Base-by-base conservation (phyloP, 2,113 vertebrate genomes). In the Calypte anna region DNA sequence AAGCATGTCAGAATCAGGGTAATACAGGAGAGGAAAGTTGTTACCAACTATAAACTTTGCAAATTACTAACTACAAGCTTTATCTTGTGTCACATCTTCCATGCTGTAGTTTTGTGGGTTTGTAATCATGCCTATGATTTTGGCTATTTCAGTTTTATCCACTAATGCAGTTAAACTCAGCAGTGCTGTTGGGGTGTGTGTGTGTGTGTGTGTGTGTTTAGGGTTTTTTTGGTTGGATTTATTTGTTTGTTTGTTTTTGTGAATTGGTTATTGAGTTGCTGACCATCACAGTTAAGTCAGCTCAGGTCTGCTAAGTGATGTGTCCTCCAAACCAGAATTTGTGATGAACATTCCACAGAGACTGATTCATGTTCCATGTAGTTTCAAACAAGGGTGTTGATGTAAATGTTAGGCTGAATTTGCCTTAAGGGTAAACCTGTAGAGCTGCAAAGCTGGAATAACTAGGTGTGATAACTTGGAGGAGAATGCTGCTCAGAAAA, bases 401-500 rank as follows among this genome's bases (percentile, higher is more conserved):
- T 95, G 69, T 91, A 95, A 94, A 44, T 84, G 70, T 31, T 23
- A 44, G 73, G 20, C 7, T 88, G 69, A 63, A 31, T 82, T 91
- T 89, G 78, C 81, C 84, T 78, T 82, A 27, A 36, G 66, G 61
- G 28, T 86, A 85, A 89, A 79, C 28, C 58, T 1, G 4, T 23
- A 70, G 31, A 70, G 23, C 74, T 92, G 87, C 27, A 89, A 91
- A 91, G 77, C 73, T 72, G 7, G 4, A 67, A 80, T 84, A 68
- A 27, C 28, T 46, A 87, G 57, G 20, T 72, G 48, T 82, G 81
- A 82, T 94, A 64, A 79, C 43, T 93, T 2, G 1, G 18, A 83
- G 62, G 57, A 83, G 36, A 68, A 66, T 25, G 43, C n/a, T 69
- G 10, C 28, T 50, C 43, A 64, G 43, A 74, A 88, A 62, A 75